Evolutionary conservation across 1,140 invertebrate species (phyloP), one percentile per base, ranked within the genome.

Genomic region (Argopecten irradians): DNA sequence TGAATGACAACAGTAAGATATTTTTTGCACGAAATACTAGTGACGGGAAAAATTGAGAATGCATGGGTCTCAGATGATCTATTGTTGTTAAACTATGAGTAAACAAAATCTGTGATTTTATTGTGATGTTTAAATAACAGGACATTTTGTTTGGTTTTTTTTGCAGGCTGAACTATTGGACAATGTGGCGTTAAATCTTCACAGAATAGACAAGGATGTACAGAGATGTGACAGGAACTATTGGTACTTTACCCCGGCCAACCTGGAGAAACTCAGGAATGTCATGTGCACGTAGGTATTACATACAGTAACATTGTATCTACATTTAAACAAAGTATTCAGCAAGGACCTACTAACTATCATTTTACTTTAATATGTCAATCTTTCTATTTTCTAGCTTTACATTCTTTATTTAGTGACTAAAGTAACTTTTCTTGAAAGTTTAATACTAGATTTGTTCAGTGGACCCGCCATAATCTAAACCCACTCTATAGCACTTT

Each of bases 141-240:
- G 13, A 8, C 0, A 14, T 35, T 85, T 39, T 33, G 32, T 85
- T 14, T 85, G 9, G 84, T 86, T 28, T 88, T 33, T 90, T 92
- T 90, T 71, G n/a, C 93, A 98, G 97, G 97, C 96, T 90, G 98
- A 98, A 93, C 94, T 99, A 71, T 95, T 99, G 83, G 98, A 99
- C 92, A 97, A 96, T 86, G 99, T 99, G 93, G 98, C 97, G 0
- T 94, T 98, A 33, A 99, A 99, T 95, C 95, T 99, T 0, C 98
- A 99, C 95, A 96, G 98, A 34, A 99, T 99, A 90, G 98, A 99
- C 94, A 99, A 99, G 95, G 98, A 99, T 95, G 98, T 99, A 5
- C 98, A 98, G 95, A 95, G 98, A 88, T 99, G 98, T 96, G 98
- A 99, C 95, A 96, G 98, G 86, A 99, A 98, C 94, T 98, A 98